Conservation (phyloP, 2,113 vertebrate genomes). For the Erythrolamprus reginae region DNA sequence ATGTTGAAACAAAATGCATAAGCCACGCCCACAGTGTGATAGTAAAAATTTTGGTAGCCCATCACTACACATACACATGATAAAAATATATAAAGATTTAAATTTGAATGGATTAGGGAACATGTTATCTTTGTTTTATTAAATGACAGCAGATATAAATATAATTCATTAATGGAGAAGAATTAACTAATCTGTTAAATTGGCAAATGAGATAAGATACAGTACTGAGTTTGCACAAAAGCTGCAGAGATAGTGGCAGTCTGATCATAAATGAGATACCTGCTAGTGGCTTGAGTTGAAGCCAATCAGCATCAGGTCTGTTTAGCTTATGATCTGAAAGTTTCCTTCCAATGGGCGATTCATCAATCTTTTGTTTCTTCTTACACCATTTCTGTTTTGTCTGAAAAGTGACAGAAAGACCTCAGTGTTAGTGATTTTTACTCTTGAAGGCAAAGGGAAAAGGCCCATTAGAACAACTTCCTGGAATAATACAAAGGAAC, state of each 20-base stretch:
- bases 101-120: background rate
- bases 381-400: conserved; percentile 76
- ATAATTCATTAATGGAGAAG: background rate
- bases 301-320: conserved; percentile 90
- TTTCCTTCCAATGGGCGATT: conserved; percentile 84
- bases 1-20: too few species aligned
- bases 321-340: conserved; percentile 93
- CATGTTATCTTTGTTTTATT: background rate
- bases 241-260: background rate
- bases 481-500: background rate
- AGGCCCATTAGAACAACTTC: background rate
- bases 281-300: conserved; percentile 86
- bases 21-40: too few species aligned
- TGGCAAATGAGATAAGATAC: background rate
- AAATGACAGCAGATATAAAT: background rate
- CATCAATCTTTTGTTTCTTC: conserved; percentile 70
- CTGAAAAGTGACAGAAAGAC: conserved; percentile 59
- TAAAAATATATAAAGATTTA: background rate
- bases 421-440: background rate
- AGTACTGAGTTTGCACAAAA: background rate
- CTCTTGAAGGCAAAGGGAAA: background rate
- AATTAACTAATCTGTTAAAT: background rate
- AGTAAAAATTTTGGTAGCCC: too few species aligned
- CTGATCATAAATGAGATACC: conserved; percentile 64
- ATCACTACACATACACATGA: too few species aligned